Conservation (phyloP, 1,140 invertebrate species). For the Dendrolimus kikuchii region DNA sequence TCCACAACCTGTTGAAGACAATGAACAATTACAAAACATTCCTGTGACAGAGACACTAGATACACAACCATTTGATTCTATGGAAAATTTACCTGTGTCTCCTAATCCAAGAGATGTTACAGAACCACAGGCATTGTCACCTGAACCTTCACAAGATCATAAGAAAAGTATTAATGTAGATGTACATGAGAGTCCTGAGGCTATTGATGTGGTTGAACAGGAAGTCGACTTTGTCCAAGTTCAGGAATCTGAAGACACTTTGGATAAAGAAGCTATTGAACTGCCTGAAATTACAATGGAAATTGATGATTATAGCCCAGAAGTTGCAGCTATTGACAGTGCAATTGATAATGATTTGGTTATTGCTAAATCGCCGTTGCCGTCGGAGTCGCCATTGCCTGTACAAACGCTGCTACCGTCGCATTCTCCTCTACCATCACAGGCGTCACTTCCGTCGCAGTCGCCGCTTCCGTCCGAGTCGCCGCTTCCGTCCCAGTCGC, state of each 20-base stretch:
- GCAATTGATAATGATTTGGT: conserved; percentile 20
- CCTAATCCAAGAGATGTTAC: conserved; percentile 13
- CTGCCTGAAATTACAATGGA: too few species aligned
- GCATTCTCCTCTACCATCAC: conserved; percentile 6
- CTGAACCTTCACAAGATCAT: conserved; percentile 20
- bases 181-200: conserved; percentile 32
- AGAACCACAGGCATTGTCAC: conserved; percentile 15
- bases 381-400: conserved; percentile 18
- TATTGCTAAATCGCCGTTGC: conserved; percentile 15
- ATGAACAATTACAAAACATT: too few species aligned
- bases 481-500: conserved; percentile 2
- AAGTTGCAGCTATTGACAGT: conserved; percentile 14
- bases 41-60: neutral
- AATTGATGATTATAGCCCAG: neutral
- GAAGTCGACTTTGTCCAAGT: too few species aligned
- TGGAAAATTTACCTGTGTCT: conserved; percentile 15
- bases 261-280: too few species aligned
- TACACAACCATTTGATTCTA: neutral
- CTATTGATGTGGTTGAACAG: conserved; percentile 6
- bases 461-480: conserved; percentile 1
- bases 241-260: too few species aligned
- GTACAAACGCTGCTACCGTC: neutral
- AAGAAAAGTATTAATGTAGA: conserved; percentile 37
- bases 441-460: conserved; percentile 1
- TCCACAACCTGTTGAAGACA: neutral